Base-by-base conservation (phyloP, 2,113 vertebrate species). In the Chloropsis hardwickii region DNA sequence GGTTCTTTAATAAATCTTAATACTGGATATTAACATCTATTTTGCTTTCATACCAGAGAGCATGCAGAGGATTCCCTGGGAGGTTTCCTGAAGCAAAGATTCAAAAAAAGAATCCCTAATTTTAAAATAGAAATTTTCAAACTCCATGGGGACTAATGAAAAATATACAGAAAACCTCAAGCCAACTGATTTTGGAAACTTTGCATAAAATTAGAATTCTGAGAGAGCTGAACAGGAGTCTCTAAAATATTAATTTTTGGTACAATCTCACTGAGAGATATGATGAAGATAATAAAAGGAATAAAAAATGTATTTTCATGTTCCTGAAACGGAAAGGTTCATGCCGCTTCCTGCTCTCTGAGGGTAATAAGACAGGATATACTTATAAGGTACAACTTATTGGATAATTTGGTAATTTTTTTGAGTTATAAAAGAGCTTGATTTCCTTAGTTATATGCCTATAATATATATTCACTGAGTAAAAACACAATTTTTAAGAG, bases 391-490 rank as follows among this genome's bases (percentile, higher is more conserved):
- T 29, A 24, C 33, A 57, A 37, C 4, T 53, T 39, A 53, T 3
- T 69, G 10, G 23, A 69, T 45, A 86, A 61, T 53, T 45, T 28
- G 4, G 28, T 45, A 23, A 53, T 61, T 53, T 53, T 51, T 2
- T 56, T 7, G 20, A 57, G 69, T 53, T 89, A 40, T 67, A 60
- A 58, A 91, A 1, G 8, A 11, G 12, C 14, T 35, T 0, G 0
- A n/a, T 80, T 76, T 82, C 3, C n/a, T 85, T 61, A 48, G 16
- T 60, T 84, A 39, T 37, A 67, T 12, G 24, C 9, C 42, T 44
- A 18, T 27, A 69, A 65, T 14, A 15, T 5, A 54, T 12, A 71
- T 0, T 0, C n/a, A 64, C 13, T 12, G 14, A 70, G 12, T 37
- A 56, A 69, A 93, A 92, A 53, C 8, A 25, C 25, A 61, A 37